phyloP scores from a whole-genome alignment of 2,113 vertebrate genomes.

The Pelecanus crispus region DNA sequence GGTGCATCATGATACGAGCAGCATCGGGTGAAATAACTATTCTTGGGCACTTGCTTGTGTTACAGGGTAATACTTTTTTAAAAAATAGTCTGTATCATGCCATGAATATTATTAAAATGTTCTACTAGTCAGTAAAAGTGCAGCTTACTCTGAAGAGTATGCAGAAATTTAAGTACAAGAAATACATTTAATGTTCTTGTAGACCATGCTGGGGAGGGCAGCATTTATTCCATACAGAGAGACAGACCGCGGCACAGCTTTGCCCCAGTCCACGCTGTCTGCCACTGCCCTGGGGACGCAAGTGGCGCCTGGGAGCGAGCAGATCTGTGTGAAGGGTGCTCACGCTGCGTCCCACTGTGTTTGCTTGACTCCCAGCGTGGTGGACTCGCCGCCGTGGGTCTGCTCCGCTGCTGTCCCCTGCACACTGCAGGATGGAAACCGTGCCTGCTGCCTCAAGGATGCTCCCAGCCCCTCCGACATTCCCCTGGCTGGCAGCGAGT shows the following conservation, averaged over 20 bases:
- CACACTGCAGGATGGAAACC: rapidly evolving
- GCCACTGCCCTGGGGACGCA: not conserved
- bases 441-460: rapidly evolving
- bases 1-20: not conserved
- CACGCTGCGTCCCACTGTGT: rapidly evolving
- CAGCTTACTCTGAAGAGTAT: not conserved
- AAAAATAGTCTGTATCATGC: not conserved
- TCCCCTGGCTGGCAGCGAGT: rapidly evolving
- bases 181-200: not conserved
- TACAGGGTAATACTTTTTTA: not conserved
- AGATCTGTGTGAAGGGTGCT: not conserved
- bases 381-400: rapidly evolving
- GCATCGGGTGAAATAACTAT: not conserved
- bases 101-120: conserved; percentile 26
- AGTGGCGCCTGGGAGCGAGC: rapidly evolving
- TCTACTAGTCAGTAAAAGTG: not conserved
- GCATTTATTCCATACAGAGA: not conserved
- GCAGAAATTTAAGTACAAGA: not conserved
- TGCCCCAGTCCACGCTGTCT: rapidly evolving
- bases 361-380: rapidly evolving
- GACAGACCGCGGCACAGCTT: not conserved
- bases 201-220: not conserved
- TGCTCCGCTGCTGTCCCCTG: not conserved
- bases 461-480: rapidly evolving
- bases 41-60: not conserved